phyloP scores from a whole-genome alignment of 2,797 vertebrate genomes.

The Epinephelus awoara region DNA sequence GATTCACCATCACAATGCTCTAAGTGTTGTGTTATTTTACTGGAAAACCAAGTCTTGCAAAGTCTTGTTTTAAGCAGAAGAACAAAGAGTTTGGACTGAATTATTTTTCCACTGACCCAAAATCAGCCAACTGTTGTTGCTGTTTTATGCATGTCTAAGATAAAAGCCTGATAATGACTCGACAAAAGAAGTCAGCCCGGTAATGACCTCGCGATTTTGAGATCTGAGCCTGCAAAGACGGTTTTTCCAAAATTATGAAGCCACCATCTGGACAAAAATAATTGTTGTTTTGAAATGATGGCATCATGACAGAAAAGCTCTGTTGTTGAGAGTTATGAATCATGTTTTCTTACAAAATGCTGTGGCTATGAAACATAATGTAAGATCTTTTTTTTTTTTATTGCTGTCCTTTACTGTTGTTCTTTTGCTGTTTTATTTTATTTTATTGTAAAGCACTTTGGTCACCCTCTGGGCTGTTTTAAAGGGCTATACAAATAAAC shows the following conservation, averaged over 20 bases:
- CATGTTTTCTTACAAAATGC: slow-evolving; percentile 27
- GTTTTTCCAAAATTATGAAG: slow-evolving; percentile 23
- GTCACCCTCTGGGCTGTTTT: too few relatives aligned
- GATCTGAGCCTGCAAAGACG: slow-evolving; percentile 40
- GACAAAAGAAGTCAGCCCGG: background rate
- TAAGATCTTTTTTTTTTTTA: too few relatives aligned
- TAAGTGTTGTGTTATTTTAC: background rate
- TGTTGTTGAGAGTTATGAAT: slow-evolving; percentile 34
- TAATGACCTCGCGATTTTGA: slow-evolving; percentile 43
- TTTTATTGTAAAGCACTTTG: too few relatives aligned
- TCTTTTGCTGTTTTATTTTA: too few relatives aligned
- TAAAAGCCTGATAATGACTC: slow-evolving; percentile 49
- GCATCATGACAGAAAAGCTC: slow-evolving; percentile 31
- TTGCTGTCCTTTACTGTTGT: too few relatives aligned
- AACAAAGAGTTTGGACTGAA: slow-evolving; percentile 31
- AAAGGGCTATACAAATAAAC: too few relatives aligned
- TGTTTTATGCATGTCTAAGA: slow-evolving; percentile 27
- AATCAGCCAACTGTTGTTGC: slow-evolving; percentile 30
- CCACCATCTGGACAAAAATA: slow-evolving; percentile 30
- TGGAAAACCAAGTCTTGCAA: background rate
- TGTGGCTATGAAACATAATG: slow-evolving; percentile 23
- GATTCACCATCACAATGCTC: background rate
- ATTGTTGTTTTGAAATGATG: slow-evolving; percentile 28
- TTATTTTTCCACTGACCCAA: slow-evolving; percentile 31
- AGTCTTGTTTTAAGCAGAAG: background rate